These are phyloP conservation scores for Myotis brandtii DNA, from an alignment of 2,113 vertebrate genomes.

Conservation along the genomic window DNA sequence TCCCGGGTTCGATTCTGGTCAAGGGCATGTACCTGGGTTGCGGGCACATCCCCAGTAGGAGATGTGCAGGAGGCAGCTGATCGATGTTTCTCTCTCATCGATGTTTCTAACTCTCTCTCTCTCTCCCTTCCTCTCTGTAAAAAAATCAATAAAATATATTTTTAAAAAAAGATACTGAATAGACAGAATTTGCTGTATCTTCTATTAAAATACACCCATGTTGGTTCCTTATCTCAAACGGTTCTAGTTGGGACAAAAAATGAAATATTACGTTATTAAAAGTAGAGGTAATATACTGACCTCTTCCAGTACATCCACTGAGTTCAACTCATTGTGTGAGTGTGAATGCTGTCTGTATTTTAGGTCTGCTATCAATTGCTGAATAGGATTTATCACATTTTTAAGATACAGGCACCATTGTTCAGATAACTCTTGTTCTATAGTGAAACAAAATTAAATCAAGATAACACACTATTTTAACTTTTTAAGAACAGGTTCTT, in stretches of 20 bases:
- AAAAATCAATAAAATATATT: too few species aligned
- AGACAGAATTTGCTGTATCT: not conserved
- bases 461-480: slow-evolving; percentile 57
- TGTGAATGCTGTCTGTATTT: slow-evolving; percentile 83
- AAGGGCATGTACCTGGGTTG: too few species aligned
- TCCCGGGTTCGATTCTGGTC: too few species aligned
- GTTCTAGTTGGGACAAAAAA: slow-evolving; percentile 50
- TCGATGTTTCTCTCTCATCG: too few species aligned
- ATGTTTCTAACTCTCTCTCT: too few species aligned
- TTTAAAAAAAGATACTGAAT: not conserved
- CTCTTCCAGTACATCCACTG: slow-evolving; percentile 87
- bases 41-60: too few species aligned
- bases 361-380: slow-evolving; percentile 90
- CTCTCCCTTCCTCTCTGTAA: too few species aligned
- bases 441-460: slow-evolving; percentile 78
- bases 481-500: slow-evolving; percentile 1
- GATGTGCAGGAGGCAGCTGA: too few species aligned
- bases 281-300: slow-evolving; percentile 82
- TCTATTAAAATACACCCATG: not conserved
- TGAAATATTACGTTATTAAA: slow-evolving; percentile 45
- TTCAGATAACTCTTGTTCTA: slow-evolving; percentile 88
- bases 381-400: slow-evolving; percentile 88
- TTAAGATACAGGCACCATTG: slow-evolving; percentile 85
- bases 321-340: slow-evolving; percentile 72
- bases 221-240: slow-evolving; percentile 26